A percentile compares a stretch with the other conserved stretches of the same genome.
Evolutionary conservation across 1,140 invertebrate genomes (phyloP).

Genomic region (Caenorhabditis remanei): DNA sequence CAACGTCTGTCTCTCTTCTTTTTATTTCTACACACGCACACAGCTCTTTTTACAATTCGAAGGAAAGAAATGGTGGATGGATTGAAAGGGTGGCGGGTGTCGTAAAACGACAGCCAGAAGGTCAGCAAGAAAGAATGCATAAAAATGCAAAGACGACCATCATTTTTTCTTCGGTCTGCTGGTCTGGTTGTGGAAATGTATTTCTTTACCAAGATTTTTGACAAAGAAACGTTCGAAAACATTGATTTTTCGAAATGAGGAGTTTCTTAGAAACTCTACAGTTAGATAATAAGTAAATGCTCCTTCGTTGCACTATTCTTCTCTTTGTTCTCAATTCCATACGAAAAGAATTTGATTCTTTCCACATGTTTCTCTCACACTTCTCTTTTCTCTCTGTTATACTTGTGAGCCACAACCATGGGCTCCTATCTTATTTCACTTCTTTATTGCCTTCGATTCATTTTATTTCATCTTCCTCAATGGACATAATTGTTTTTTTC

Average conservation of each 20-base stretch:
- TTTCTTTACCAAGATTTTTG: no score
- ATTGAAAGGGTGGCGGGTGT: constrained; percentile 12
- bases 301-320: neutral
- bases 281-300: no score
- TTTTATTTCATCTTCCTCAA: neutral
- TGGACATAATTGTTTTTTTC: no score
- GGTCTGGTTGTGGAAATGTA: neutral
- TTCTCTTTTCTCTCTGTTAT: neutral
- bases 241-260: no score
- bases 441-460: constrained; percentile 33
- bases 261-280: no score
- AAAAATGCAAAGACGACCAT: constrained; percentile 13
- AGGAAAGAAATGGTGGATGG: constrained; percentile 20
- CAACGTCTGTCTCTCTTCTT: constrained; percentile 11
- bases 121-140: constrained; percentile 32
- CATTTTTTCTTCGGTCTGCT: neutral
- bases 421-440: constrained; percentile 41
- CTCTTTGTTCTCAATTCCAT: neutral
- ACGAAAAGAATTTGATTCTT: constrained; percentile 30
- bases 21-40: constrained; percentile 16
- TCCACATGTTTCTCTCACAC: constrained; percentile 20
- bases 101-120: constrained; percentile 46
- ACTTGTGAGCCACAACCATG: neutral
- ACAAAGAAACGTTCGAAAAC: no score
- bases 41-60: constrained; percentile 55